Evolutionary conservation across 37 sponge, comb jelly and placozoan species (phyloP), one percentile per base, ranked within the genome.

Genomic region (Cladorhizidae sp.): DNA sequence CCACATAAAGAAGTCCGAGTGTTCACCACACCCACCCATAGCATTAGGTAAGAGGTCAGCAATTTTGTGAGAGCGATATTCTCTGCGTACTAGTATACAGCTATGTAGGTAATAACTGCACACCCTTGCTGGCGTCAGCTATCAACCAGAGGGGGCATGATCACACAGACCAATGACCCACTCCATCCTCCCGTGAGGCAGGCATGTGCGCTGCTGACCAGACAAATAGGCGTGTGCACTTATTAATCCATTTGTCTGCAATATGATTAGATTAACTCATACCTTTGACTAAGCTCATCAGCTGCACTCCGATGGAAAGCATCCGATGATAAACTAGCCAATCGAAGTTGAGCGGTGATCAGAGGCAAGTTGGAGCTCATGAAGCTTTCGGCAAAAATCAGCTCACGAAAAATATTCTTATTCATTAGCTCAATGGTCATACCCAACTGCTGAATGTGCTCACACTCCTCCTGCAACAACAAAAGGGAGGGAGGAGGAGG

Each of bases 321-420:
- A 31, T 92, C 93, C 20, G 85, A 83, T 36, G 93, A 54, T 33
- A 92, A 79, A 33, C 84, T 85, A 61, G 93, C 85, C 73, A 92
- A 43, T 70, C 93, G 83, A 23, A 92, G 82, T 40, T 92, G 93
- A 28, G 89, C 93, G 42, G 80, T 88, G 49, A 92, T 92, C 3
- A 92, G 77, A 25, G 93, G 93, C 1, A 92, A 77, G 74, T 92
- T 92, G 73, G 82, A 81, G 75, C 85, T 88, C 93, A 92, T 92
- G 78, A 92, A 92, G 59, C 84, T 72, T 81, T 92, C 93, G 7
- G 93, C 93, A 88, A 92, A 92, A 26, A 92, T 92, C 31, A 92
- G 85, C 51, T 92, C 93, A 32, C 93, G 68, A 80, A 92, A 92
- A 32, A 92, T 87, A 85, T 92, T 92, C 85, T 92, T 92, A 78